Evolutionary conservation across 2,797 vertebrate species (phyloP), one percentile per base, ranked within the genome.

Genomic region (Microctenopoma steveboyesi): DNA sequence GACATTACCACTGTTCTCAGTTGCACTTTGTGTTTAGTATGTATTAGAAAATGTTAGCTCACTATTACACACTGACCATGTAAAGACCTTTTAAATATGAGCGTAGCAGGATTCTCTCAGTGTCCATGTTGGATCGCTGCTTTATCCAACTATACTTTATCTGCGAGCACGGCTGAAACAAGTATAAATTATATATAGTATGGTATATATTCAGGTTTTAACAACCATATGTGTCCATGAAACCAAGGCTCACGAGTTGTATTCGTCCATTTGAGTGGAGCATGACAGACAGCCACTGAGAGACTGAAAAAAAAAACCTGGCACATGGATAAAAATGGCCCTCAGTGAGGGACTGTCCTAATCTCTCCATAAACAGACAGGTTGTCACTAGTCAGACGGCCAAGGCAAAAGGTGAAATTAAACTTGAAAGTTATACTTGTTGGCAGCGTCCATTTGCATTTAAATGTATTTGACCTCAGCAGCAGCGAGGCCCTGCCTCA

Each of bases 381-480:
- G 81, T 74, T 52, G 39, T 78, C 78, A 52, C 62, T 78, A 5
- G 27, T 62, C 59, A 61, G 54, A 64, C 67, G 66, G 72, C 64
- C 22, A 16, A 76, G 76, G 69, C 68, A 61, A 86, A 71, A 79
- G 71, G 69, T 18, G 43, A 82, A 85, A 86, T 84, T 83, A 82
- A 74, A 90, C 45, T 76, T 49, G 57, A 84, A 84, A 81, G 64
- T 81, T 72, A 55, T 49, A 81, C 76, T 81, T 67, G 79, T 65
- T 72, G 70, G 64, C 58, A 63, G n/a, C 9, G 0, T 30, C 64
- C 64, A 93, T 93, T 92, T 93, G 88, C 91, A 93, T 93, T 93
- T 93, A 92, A 92, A 93, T 89, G 72, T 75, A 66, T 87, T 84
- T 90, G 91, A 93, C 90, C 91, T 86, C 64, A 51, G 56, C 69